phyloP scores from a whole-genome alignment of 2,113 vertebrate species.

The Phaethon lepturus region DNA sequence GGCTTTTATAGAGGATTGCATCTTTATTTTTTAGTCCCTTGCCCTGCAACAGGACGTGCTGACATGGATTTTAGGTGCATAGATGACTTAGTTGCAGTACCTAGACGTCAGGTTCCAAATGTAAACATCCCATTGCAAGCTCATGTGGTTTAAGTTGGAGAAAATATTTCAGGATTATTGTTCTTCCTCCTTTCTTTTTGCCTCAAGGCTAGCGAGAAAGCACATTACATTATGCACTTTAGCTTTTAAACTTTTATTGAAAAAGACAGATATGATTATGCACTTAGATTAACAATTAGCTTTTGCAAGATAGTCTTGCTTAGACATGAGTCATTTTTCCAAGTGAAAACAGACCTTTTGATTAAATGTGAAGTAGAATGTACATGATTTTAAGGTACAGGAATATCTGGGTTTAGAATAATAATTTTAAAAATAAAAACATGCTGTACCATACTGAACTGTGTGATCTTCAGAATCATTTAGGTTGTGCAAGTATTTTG shows the following conservation, averaged over 20 bases:
- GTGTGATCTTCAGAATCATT: background rate
- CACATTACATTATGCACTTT: background rate
- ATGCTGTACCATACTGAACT: background rate
- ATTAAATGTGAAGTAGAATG: background rate
- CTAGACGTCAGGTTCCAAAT: background rate
- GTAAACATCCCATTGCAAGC: background rate
- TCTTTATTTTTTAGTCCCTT: background rate
- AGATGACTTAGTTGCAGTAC: background rate
- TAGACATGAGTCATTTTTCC: background rate
- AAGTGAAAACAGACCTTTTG: background rate
- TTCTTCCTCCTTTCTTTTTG: background rate
- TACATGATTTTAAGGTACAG: background rate
- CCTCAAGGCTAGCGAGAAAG: background rate
- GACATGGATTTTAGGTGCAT: background rate
- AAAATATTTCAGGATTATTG: background rate
- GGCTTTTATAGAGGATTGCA: background rate
- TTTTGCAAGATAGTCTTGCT: background rate
- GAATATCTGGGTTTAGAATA: background rate
- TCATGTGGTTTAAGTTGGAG: background rate
- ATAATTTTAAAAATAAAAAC: background rate
- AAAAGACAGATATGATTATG: background rate
- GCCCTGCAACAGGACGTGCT: background rate
- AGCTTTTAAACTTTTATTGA: background rate
- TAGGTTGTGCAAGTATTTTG: background rate
- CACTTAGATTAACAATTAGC: background rate